Evolutionary conservation across 2,888 invertebrate species (phyloP).

Genomic region (Pseudococcus jackbeardsleyi): DNA sequence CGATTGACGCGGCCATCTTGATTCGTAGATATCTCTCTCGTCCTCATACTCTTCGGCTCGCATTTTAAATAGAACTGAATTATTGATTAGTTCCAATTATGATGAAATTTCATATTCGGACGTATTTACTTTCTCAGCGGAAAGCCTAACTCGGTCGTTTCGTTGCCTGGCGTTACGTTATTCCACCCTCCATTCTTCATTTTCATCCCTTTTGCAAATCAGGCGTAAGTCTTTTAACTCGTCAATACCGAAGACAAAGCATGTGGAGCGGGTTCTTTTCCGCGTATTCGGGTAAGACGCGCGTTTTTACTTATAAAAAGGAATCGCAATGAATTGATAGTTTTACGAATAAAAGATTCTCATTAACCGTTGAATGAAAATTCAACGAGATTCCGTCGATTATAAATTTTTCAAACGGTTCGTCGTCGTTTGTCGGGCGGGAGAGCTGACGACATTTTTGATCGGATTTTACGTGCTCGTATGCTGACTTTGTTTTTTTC

Average conservation of each 20-base stretch:
- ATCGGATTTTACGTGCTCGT: neutral
- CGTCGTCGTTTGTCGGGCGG: neutral
- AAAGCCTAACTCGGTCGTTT: slow-evolving; percentile 65
- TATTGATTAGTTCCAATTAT: slow-evolving; percentile 66
- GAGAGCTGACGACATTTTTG: neutral
- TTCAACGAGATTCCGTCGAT: slow-evolving; percentile 51
- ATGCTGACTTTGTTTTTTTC: neutral
- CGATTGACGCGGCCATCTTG: slow-evolving; percentile 67
- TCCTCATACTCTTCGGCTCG: slow-evolving; percentile 64
- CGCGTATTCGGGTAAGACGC: slow-evolving; percentile 46
- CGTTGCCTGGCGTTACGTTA: slow-evolving; percentile 66
- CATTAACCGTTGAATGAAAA: slow-evolving; percentile 49
- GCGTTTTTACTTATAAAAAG: slow-evolving; percentile 43
- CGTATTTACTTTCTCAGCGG: slow-evolving; percentile 63
- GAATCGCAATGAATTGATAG: slow-evolving; percentile 53
- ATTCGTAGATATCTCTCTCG: slow-evolving; percentile 66
- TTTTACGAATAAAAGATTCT: slow-evolving; percentile 56
- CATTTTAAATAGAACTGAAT: slow-evolving; percentile 67
- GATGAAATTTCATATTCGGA: slow-evolving; percentile 65
- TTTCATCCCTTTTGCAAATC: slow-evolving; percentile 57
- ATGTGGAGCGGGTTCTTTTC: slow-evolving; percentile 52
- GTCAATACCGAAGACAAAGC: slow-evolving; percentile 39
- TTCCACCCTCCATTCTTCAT: slow-evolving; percentile 66
- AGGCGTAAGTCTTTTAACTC: slow-evolving; percentile 55
- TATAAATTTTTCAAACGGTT: slow-evolving; percentile 38